Evolutionary conservation across 2,113 vertebrate species (phyloP), one percentile per base, ranked within the genome.

Genomic region (Phalacrocorax aristotelis): DNA sequence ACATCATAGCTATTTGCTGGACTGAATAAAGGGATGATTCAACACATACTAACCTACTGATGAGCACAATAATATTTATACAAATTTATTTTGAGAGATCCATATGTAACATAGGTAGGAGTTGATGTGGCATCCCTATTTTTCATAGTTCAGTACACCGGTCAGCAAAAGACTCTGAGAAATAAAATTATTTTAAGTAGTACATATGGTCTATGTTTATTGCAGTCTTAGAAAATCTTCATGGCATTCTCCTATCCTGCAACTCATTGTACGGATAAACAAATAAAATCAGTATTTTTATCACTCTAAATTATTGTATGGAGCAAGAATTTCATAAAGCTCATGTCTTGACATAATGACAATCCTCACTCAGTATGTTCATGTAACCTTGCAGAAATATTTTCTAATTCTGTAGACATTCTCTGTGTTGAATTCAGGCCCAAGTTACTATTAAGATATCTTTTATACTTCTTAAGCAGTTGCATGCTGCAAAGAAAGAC

Each of bases 241-340:
- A 17, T 48, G 3, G 55, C 5, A 20, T 52, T 48, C 17, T 84
- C 6, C 46, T 57, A 14, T 29, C 21, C 52, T 0, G 0, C 4
- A 64, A 8, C 8, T 16, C 8, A 20, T 38, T 62, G 15, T 52
- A 52, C 8, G 7, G 34, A 23, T 82, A 79, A 78, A 74, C 11
- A 79, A 58, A 64, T 7, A 69, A 42, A 90, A 52, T 19, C 29
- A n/a, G 4, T 48, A 61, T 66, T 84, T 91, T 70, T 8, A 5
- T 62, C 13, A 72, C 6, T 38, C 6, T 57, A 68, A 74, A 48
- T 4, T 2, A 5, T 9, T 36, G 13, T 5, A 23, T 4, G 3
- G 42, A 68, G 23, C 5, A 54, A 83, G 21, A 66, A 52, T n/a
- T 83, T 49, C 9, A 19, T 22, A 46, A 65, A 40, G 9, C 4